Conservation (phyloP, 2,888 invertebrate genomes). For the Drosophila mettleri region DNA sequence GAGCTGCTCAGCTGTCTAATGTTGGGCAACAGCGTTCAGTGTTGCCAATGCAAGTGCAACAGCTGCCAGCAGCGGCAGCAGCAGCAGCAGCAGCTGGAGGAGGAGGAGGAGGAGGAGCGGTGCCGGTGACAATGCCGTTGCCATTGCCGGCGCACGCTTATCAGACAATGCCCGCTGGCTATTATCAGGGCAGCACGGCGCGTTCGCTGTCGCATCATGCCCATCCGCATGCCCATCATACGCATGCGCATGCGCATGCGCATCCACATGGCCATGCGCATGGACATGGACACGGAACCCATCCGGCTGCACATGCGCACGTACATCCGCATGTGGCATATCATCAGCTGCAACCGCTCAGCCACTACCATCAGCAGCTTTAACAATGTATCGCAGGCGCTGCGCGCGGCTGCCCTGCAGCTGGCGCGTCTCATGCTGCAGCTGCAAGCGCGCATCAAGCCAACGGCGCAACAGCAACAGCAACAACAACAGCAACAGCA, state of each 20-base stretch:
- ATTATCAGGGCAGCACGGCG: constrained; percentile 37
- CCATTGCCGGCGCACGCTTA: constrained; percentile 43
- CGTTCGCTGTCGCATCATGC: constrained; percentile 43
- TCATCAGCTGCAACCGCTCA: constrained; percentile 63
- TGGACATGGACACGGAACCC: constrained; percentile 19
- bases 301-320: constrained; percentile 29
- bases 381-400: constrained; percentile 67
- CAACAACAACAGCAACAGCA: background rate
- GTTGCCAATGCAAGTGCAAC: background rate
- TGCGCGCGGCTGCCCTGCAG: constrained; percentile 42
- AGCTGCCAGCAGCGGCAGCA: constrained; percentile 11
- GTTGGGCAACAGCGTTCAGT: constrained; percentile 45
- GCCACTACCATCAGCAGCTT: constrained; percentile 77
- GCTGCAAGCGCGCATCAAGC: constrained; percentile 20
- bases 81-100: too few species aligned
- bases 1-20: constrained; percentile 28
- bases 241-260: constrained; percentile 41
- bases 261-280: constrained; percentile 33
- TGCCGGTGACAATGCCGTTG: constrained; percentile 25
- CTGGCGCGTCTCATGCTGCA: constrained; percentile 37
- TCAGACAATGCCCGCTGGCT: constrained; percentile 54
- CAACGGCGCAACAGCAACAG: constrained; percentile 7
- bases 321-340: constrained; percentile 36
- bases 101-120: too few species aligned
- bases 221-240: constrained; percentile 48